A percentile compares a stretch with the other conserved stretches of the same genome.
These are phyloP conservation scores for Pelagia noctiluca DNA, from an alignment of 30 jellyfish, hydroid and myxozoan genomes.

Conservation along the genomic window DNA sequence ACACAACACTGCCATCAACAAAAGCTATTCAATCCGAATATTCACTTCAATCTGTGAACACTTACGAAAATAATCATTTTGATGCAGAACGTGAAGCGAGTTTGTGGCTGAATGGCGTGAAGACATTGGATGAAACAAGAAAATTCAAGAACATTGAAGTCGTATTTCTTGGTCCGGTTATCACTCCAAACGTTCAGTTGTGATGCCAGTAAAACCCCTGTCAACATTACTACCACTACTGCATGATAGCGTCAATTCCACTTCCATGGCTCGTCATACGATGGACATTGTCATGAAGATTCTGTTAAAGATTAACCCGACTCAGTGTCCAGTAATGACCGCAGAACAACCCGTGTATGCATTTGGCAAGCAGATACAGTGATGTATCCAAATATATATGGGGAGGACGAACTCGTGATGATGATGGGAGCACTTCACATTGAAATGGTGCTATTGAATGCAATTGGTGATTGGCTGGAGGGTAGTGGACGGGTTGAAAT, in stretches of 20 bases:
- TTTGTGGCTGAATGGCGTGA: too few relatives aligned
- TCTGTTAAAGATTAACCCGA: not conserved
- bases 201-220: not conserved
- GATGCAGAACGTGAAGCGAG: not conserved
- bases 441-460: not conserved
- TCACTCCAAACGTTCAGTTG: not conserved
- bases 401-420: constrained; percentile 18
- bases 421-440: constrained; percentile 30
- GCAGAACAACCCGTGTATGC: constrained; percentile 20
- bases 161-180: not conserved
- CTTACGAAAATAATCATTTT: not conserved
- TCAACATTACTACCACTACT: not conserved
- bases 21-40: not conserved
- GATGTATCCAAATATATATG: too few relatives aligned
- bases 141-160: not conserved
- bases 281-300: not conserved
- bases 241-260: not conserved
- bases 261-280: not conserved
- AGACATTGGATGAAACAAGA: not conserved
- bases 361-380: not conserved
- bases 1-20: not conserved
- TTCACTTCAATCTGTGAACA: too few relatives aligned
- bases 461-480: not conserved
- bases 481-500: constrained; percentile 20
- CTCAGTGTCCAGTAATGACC: not conserved